Percentiles rank a stretch among this genome's conserved stretches.
Conservation (phyloP, 1,140 invertebrate species). For the Bombus waltoni region DNA sequence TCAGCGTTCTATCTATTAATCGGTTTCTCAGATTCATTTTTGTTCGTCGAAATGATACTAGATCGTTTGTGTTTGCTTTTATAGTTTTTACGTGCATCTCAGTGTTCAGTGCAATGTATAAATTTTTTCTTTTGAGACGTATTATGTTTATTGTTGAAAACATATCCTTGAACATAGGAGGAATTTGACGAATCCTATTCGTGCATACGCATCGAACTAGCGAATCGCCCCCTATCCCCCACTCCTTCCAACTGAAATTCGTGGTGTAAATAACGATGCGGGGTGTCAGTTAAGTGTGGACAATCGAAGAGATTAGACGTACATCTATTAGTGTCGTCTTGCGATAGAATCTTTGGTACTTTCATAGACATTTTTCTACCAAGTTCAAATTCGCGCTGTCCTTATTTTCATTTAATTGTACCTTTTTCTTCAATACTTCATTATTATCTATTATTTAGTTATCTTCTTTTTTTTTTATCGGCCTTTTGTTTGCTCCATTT, state of each 20-base stretch:
- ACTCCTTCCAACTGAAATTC: neutral
- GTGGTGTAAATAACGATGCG: fast-evolving
- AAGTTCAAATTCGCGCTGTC: too few species aligned
- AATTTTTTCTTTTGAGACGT: neutral
- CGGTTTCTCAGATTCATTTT: neutral
- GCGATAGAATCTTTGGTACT: neutral
- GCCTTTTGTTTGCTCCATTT: neutral
- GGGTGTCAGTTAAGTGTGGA: neutral
- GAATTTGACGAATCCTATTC: neutral
- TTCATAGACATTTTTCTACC: too few species aligned
- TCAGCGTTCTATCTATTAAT: neutral
- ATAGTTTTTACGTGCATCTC: neutral
- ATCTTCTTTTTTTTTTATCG: neutral
- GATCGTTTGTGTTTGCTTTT: too few species aligned
- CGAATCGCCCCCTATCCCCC: fast-evolving
- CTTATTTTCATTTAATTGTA: neutral
- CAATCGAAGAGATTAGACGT: neutral
- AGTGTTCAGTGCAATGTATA: neutral
- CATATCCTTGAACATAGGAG: too few species aligned
- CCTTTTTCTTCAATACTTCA: neutral
- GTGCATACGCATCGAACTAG: neutral
- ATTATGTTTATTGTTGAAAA: neutral
- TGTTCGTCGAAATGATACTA: too few species aligned
- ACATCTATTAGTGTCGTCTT: neutral
- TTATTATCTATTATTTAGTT: neutral